Base-by-base conservation (phyloP, 2,797 vertebrate species). In the Micrastur ruficollis region DNA sequence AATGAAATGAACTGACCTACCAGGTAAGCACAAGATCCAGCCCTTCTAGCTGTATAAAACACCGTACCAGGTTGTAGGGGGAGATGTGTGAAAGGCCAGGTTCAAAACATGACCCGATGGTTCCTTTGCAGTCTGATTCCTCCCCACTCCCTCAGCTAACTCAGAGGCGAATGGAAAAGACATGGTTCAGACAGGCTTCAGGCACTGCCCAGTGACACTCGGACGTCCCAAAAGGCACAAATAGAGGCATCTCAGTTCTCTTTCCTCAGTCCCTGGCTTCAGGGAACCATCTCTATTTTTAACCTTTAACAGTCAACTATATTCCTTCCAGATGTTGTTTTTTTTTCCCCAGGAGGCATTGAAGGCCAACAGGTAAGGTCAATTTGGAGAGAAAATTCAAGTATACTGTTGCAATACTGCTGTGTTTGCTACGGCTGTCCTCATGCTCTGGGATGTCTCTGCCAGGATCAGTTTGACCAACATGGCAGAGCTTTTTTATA, bases 351-450 rank as follows among this genome's bases (percentile, higher is more conserved):
- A 97, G 93, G 93, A 96, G 81, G 20, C 90, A 62, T 72, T 93
- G 90, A 86, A 95, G 93, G 92, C 52, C 47, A 8, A 53, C 96
- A 96, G 96, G 97, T 96, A 97, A 97, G 92, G 95, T 93, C 65
- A 29, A 61, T 86, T 84, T 92, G 90, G 78, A 95, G 88, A 92
- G 32, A 86, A 92, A 81, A 65, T 94, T 63, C 44, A 46, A 96
- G 81, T 80, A 70, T 42, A 21, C 49, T 85, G 86, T 93, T 88
- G 86, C 85, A 83, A 36, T 91, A 58, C 87, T 71, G 40, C 90
- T 84, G 90, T 93, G 94, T 93, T 93, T 92, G 86, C 76, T 90
- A 36, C 52, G 7, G 67, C 88, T 90, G 80, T 93, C 87, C 50
- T 95, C 83, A 25, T 11, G 3, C 83, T 73, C 92, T 59, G 59